Percentiles rank a stretch among this genome's conserved stretches.
phyloP scores from a whole-genome alignment of 2,113 vertebrate genomes.

The Chrysochloris asiatica region DNA sequence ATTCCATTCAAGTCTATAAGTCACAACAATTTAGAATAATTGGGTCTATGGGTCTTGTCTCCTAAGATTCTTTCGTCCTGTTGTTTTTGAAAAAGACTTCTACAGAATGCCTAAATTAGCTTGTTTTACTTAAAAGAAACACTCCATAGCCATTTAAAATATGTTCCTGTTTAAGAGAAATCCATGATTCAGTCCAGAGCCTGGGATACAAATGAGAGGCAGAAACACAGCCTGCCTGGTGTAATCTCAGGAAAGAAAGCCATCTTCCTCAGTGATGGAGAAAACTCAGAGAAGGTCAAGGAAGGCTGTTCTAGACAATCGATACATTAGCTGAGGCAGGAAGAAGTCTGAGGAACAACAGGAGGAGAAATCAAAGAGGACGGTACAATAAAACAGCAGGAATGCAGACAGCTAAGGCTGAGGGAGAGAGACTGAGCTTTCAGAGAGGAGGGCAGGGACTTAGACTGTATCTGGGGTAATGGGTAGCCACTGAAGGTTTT shows the following conservation, averaged over 20 bases:
- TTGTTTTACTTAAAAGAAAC: background rate
- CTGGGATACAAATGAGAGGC: background rate
- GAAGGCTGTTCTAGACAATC: background rate
- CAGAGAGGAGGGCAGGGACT: background rate
- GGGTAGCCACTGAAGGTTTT: background rate
- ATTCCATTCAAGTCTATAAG: background rate
- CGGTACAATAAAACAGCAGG: background rate
- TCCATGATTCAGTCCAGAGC: background rate
- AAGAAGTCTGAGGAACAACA: no score
- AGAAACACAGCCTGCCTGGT: no score
- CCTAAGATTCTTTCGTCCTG: background rate
- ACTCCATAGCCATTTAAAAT: background rate
- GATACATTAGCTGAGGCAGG: background rate
- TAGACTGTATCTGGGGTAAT: background rate
- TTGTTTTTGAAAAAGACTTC: constrained; percentile 26
- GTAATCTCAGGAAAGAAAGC: background rate
- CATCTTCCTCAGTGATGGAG: background rate
- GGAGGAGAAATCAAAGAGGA: background rate
- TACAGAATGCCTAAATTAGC: background rate
- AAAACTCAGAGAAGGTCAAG: background rate
- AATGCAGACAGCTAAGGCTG: background rate
- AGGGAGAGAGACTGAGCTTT: background rate
- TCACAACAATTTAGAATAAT: background rate
- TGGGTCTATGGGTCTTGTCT: background rate
- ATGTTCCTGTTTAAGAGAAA: constrained; percentile 32